These are phyloP conservation scores for Sebastolobus altivelis DNA, from an alignment of 2,797 vertebrate species.

Conservation along the genomic window DNA sequence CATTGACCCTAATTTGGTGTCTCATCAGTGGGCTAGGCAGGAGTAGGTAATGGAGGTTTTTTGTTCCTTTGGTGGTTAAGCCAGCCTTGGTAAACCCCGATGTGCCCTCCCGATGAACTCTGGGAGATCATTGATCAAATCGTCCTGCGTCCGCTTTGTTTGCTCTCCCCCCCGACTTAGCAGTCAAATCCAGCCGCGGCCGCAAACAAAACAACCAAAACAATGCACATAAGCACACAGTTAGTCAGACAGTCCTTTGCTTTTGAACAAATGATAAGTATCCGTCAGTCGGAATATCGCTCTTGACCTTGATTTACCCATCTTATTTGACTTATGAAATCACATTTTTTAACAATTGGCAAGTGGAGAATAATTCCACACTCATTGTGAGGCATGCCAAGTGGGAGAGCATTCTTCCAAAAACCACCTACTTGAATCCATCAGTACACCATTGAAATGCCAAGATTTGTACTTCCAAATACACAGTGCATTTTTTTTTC, in stretches of 20 bases:
- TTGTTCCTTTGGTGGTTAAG: constrained; percentile 87
- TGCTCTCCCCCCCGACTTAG: constrained; percentile 74
- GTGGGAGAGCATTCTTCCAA: constrained; percentile 78
- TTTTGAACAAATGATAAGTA: constrained; percentile 52
- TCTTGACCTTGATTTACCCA: constrained; percentile 77
- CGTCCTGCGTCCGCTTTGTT: constrained; percentile 85
- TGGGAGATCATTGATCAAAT: constrained; percentile 84
- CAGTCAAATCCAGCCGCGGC: constrained; percentile 72
- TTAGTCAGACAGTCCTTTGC: constrained; percentile 46
- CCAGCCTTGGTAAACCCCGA: constrained; percentile 84
- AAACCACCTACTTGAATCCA: constrained; percentile 81
- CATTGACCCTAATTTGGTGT: constrained; percentile 86
- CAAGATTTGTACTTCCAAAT: constrained; percentile 77
- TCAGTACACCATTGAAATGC: constrained; percentile 76
- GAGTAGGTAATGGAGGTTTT: constrained; percentile 83
- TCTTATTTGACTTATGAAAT: constrained; percentile 79
- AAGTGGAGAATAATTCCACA: constrained; percentile 73
- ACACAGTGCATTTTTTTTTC: constrained; percentile 61
- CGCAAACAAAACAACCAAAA: constrained; percentile 80
- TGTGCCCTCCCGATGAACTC: constrained; percentile 84
- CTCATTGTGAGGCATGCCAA: constrained; percentile 79
- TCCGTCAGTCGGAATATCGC: constrained; percentile 49
- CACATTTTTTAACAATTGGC: constrained; percentile 79
- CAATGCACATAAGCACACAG: constrained; percentile 53
- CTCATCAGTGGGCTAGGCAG: constrained; percentile 82